These are phyloP conservation scores for Xenentodon cancila DNA, from an alignment of 2,797 vertebrate species.

Conservation along the genomic window DNA sequence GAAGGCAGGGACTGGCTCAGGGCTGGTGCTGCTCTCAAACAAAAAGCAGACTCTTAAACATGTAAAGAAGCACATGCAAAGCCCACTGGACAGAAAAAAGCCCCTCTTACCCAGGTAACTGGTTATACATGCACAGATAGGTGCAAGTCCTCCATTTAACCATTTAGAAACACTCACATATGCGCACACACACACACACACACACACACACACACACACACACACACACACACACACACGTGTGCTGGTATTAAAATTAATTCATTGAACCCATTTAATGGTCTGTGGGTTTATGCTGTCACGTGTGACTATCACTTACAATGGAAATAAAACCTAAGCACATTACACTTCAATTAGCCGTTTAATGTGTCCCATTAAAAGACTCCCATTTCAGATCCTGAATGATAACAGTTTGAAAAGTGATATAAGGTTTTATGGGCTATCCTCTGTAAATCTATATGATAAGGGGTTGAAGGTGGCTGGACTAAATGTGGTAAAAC, in stretches of 20 bases:
- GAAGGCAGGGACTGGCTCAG: constrained; percentile 37
- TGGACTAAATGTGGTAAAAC: constrained; percentile 42
- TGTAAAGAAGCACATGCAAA: constrained; percentile 13
- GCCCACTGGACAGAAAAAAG: no score
- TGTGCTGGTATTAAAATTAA: constrained; percentile 61
- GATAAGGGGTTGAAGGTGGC: constrained; percentile 41
- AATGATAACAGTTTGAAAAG: constrained; percentile 76
- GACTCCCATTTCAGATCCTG: constrained; percentile 66
- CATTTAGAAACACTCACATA: constrained; percentile 20
- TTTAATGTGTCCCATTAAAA: constrained; percentile 74
- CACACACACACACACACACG: constrained; percentile 24
- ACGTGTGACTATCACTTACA: constrained; percentile 71
- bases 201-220: no score
- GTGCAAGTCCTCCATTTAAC: constrained; percentile 29
- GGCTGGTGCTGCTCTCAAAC: constrained; percentile 30
- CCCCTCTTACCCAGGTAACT: no score
- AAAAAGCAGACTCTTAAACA: constrained; percentile 16
- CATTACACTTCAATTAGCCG: constrained; percentile 78
- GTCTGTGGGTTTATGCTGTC: constrained; percentile 73
- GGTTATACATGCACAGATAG: constrained; percentile 32
- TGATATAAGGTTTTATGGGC: constrained; percentile 70
- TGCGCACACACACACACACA: no score
- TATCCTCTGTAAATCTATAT: constrained; percentile 73
- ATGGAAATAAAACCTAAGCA: constrained; percentile 68
- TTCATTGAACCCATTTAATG: constrained; percentile 71